phyloP scores from a whole-genome alignment of 2,113 vertebrate genomes.

The Syrmaticus mikado region DNA sequence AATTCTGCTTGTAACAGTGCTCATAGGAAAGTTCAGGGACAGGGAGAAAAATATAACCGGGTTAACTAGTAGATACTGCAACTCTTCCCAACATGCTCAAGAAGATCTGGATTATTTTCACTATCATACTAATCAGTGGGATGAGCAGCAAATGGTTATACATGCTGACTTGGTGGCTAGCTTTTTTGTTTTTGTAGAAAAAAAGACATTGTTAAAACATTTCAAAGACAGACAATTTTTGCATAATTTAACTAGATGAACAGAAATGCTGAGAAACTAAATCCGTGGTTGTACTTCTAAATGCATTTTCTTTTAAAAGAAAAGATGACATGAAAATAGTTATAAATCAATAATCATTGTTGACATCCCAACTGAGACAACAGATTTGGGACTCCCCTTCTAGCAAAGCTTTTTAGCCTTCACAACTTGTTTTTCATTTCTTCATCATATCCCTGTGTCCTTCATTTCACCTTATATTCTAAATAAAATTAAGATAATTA shows the following conservation, averaged over 20 bases:
- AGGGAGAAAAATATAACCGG: background rate
- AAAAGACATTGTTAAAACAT: background rate
- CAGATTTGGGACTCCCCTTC: background rate
- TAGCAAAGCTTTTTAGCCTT: background rate
- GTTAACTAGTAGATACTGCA: background rate
- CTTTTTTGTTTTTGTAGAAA: background rate
- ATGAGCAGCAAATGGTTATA: background rate
- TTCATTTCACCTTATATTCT: slow-evolving; percentile 2
- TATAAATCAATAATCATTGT: background rate
- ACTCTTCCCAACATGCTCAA: background rate
- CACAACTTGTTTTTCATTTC: background rate
- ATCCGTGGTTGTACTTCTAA: background rate
- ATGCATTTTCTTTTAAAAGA: background rate
- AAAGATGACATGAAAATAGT: background rate
- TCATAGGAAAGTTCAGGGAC: background rate
- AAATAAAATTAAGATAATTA: background rate
- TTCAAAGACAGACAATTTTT: background rate
- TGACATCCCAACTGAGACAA: background rate
- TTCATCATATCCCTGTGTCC: background rate
- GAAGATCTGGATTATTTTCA: background rate
- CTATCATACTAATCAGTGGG: background rate
- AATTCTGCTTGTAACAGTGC: background rate
- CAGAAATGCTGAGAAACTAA: background rate
- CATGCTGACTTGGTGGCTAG: background rate
- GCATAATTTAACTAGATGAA: background rate